Evolutionary conservation across 2,888 invertebrate species (phyloP), one percentile per base, ranked within the genome.

Genomic region (Pachliopta kotzebuea): DNA sequence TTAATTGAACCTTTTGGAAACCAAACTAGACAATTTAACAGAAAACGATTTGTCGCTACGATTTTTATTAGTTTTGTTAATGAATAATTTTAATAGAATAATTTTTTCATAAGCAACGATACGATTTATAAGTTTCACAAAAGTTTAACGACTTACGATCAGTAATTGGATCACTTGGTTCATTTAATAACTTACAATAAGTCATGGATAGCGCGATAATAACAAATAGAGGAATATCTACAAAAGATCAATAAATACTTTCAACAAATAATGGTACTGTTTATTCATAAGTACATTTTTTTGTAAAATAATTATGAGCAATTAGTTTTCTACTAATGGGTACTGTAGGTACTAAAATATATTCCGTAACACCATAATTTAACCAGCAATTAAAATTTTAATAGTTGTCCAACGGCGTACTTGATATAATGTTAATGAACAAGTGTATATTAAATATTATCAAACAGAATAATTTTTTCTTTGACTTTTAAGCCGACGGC

Each of bases 21-120:
- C 55, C 20, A 29, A 3, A n/a, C 31, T 31, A n/a, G 31, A 1
- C 18, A 23, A 18, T 24, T 26, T 26, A 54, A 21, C 20, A 24
- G 18, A 8, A 31, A 31, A 26, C 31, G 29, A 29, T 29, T 26
- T 55, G 20, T 55, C 55, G 29, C 29, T 9, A n/a, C n/a, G 8
- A 20, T 55, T 55, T 29, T 31, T 2, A n/a, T 55, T 18, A 73
- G 74, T 50, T 50, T 50, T 20, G 20, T 50, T 4, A 1, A 9
- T 6, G 20, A 20, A 50, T 18, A 0, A 21, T 21, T 17, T 50
- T 18, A 50, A 17, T 3, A 21, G 7, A n/a, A 7, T 9, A 50
- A 7, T 49, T 49, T 20, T 17, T 50, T 21, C 20, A 18, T 17
- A 42, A 18, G 4, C 42, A 18, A 42, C 18, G 2, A 18, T 14